Percentiles rank a stretch among this genome's conserved stretches.
Evolutionary conservation across 2,888 invertebrate genomes (phyloP).

Genomic region (Trypoxylon attenuatum): DNA sequence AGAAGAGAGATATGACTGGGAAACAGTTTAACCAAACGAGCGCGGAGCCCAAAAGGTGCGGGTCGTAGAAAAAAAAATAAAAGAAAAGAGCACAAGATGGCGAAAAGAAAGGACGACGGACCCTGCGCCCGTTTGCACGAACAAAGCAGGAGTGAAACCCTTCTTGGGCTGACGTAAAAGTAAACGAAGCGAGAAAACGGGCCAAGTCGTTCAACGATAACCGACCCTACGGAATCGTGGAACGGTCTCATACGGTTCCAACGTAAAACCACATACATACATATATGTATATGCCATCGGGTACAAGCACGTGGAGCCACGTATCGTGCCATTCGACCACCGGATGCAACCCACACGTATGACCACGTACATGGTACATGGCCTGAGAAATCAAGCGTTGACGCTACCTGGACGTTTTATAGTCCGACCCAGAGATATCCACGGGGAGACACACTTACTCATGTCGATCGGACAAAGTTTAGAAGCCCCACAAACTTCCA

Average conservation of each 20-base stretch:
- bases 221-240: constrained; percentile 26
- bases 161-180: constrained; percentile 39
- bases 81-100: constrained; percentile 7
- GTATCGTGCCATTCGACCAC: neutral
- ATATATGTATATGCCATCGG: constrained; percentile 1
- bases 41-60: neutral
- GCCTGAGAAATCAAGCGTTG: constrained; percentile 11
- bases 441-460: neutral
- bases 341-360: neutral
- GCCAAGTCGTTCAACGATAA: constrained; percentile 26
- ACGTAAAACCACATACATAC: constrained; percentile 7
- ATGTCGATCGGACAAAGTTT: too few species aligned
- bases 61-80: neutral
- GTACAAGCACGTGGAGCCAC: neutral
- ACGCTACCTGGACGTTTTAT: constrained; percentile 16
- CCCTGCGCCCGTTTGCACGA: constrained; percentile 23
- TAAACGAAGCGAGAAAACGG: constrained; percentile 48
- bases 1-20: too few species aligned
- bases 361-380: neutral
- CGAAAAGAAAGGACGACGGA: constrained; percentile 5
- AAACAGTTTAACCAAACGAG: too few species aligned
- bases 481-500: neutral
- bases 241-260: constrained; percentile 18
- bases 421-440: neutral
- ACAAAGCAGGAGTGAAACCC: constrained; percentile 26